These are phyloP conservation scores for Zaprionus ornatus DNA, from an alignment of 1,140 invertebrate genomes.

Conservation along the genomic window DNA sequence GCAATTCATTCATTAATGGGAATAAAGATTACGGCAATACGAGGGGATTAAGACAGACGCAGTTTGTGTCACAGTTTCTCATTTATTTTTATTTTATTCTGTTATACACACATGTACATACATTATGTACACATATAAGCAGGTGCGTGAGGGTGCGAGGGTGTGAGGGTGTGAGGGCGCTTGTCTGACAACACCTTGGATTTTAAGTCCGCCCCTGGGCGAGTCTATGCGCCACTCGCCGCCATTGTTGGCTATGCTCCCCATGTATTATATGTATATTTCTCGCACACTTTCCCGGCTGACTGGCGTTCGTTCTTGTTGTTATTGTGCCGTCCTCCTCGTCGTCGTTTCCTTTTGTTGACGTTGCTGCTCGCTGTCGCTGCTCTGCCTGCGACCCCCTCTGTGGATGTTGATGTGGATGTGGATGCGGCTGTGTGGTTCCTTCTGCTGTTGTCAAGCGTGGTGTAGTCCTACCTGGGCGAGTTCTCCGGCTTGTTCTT, in stretches of 20 bases:
- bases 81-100: conserved; percentile 27
- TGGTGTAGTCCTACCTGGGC: conserved; percentile 33
- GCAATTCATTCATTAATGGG: conserved; percentile 17
- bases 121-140: neutral
- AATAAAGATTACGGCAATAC: neutral
- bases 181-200: conserved; percentile 28
- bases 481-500: conserved; percentile 44
- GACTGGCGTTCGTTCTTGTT: conserved; percentile 54
- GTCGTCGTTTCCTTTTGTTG: conserved; percentile 38
- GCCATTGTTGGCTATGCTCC: conserved; percentile 65
- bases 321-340: conserved; percentile 26
- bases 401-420: conserved; percentile 19
- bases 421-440: conserved; percentile 32
- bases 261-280: conserved; percentile 57
- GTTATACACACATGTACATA: neutral
- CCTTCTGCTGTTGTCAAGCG: conserved; percentile 31
- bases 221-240: conserved; percentile 53
- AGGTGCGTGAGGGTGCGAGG: neutral
- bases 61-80: neutral
- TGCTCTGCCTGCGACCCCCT: conserved; percentile 6
- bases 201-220: conserved; percentile 53
- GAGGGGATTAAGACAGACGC: conserved; percentile 4
- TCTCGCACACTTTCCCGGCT: conserved; percentile 71
- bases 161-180: conserved; percentile 5
- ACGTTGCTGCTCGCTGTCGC: conserved; percentile 31